Percentiles rank a stretch among this genome's conserved stretches.
Evolutionary conservation across 2,113 vertebrate genomes (phyloP).

Genomic region (Stigmatopora argus): DNA sequence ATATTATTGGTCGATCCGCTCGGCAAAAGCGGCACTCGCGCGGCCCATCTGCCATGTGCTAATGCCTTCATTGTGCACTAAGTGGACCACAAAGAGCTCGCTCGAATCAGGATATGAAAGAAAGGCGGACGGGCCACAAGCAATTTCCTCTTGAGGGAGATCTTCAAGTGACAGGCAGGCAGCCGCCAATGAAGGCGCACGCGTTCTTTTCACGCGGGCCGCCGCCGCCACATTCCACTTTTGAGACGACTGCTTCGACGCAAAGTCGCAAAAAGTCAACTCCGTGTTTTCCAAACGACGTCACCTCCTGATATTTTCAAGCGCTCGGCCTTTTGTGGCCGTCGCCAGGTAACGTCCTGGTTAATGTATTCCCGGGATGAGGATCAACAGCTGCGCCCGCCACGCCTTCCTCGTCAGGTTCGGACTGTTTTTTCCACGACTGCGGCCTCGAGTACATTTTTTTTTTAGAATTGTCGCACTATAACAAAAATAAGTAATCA

Average conservation of each 20-base stretch:
- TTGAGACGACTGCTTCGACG: no score
- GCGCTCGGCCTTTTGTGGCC: background rate
- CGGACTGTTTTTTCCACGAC: no score
- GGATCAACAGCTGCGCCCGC: slow-evolving; percentile 47
- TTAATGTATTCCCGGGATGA: slow-evolving; percentile 45
- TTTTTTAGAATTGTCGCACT: no score
- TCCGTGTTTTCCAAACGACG: no score
- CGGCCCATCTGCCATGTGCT: no score
- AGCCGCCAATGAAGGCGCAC: no score
- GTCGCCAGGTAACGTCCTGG: slow-evolving; percentile 59
- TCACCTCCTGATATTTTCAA: no score
- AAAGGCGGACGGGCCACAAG: slow-evolving; percentile 60
- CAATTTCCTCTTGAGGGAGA: slow-evolving; percentile 66
- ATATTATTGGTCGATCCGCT: background rate
- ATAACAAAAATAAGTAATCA: no score
- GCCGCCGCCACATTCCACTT: no score
- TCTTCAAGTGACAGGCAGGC: slow-evolving; percentile 49
- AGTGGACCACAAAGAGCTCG: slow-evolving; percentile 2
- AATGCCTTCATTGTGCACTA: background rate
- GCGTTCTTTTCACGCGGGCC: background rate
- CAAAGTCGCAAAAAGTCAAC: no score
- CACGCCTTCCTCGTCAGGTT: background rate
- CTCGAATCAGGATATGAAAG: slow-evolving; percentile 69
- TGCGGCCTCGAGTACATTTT: no score
- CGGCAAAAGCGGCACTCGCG: background rate